A percentile compares a stretch with the other conserved stretches of the same genome.
Conservation (phyloP, 2,888 invertebrate genomes). For the Athripsodes cinereus region DNA sequence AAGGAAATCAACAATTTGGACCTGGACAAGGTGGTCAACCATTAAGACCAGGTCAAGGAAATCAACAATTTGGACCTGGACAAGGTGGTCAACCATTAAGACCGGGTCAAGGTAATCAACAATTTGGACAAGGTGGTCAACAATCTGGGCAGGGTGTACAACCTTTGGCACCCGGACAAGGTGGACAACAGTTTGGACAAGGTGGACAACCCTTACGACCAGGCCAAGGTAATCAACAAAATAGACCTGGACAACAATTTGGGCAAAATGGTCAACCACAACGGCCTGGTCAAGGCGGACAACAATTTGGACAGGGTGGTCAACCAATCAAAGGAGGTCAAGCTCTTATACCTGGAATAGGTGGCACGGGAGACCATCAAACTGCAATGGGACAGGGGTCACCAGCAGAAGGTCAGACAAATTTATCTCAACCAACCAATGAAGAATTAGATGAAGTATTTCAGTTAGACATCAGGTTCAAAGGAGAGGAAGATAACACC, state of each 20-base stretch:
- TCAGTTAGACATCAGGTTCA: constrained; percentile 10
- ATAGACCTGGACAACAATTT: neutral
- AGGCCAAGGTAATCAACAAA: neutral
- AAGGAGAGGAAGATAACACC: neutral
- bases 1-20: neutral
- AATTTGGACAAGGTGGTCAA: neutral
- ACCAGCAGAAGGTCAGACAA: too few species aligned
- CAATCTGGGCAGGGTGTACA: neutral
- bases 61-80: neutral
- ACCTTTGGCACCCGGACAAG: neutral
- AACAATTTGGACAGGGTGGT: neutral
- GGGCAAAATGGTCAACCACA: neutral
- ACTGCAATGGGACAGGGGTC: too few species aligned
- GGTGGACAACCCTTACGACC: neutral
- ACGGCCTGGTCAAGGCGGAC: constrained; percentile 2
- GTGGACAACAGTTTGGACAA: neutral
- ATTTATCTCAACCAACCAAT: neutral
- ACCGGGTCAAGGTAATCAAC: neutral
- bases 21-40: constrained; percentile 3
- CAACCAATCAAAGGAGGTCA: neutral
- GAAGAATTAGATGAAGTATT: constrained; percentile 8
- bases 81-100: constrained; percentile 2
- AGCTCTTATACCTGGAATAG: too few species aligned
- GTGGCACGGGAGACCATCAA: too few species aligned
- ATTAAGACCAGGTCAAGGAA: neutral